Evolutionary conservation across 1,140 invertebrate species (phyloP).

Genomic region (Oscheius sp.): DNA sequence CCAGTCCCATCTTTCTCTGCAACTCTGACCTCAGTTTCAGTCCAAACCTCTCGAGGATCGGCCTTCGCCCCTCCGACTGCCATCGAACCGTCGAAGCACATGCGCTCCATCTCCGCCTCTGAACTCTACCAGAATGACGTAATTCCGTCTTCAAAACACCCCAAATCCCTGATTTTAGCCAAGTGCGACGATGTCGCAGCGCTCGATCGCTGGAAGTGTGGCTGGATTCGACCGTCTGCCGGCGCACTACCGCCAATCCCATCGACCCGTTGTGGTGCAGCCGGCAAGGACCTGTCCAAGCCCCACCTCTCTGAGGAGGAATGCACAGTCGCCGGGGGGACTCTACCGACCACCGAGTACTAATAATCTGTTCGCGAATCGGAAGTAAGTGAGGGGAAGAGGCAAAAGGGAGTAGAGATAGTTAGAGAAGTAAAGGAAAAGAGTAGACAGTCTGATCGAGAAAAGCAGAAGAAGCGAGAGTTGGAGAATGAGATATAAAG

Average conservation of each 20-base stretch:
- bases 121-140: conserved; percentile 38
- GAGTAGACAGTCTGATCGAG: not conserved
- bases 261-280: conserved; percentile 32
- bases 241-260: conserved; percentile 37
- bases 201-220: conserved; percentile 31
- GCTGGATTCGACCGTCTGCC: conserved; percentile 38
- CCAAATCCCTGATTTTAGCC: conserved; percentile 15
- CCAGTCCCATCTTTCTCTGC: conserved; percentile 17
- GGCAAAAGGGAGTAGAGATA: no score
- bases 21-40: conserved; percentile 7
- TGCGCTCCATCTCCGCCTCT: conserved; percentile 37
- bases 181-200: conserved; percentile 20
- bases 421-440: not conserved
- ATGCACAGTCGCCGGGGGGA: not conserved
- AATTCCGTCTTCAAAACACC: not conserved
- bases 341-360: conserved; percentile 20
- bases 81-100: conserved; percentile 13
- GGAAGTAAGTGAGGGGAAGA: no score
- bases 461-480: not conserved
- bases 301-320: conserved; percentile 19
- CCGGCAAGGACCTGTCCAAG: conserved; percentile 18
- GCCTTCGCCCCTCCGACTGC: conserved; percentile 6
- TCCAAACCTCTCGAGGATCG: conserved; percentile 10
- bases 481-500: not conserved
- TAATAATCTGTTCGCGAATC: conserved; percentile 22